A percentile compares a stretch with the other conserved stretches of the same genome.
These are phyloP conservation scores for Vulpes ferrilata DNA, from an alignment of 2,113 vertebrate species.

Conservation along the genomic window DNA sequence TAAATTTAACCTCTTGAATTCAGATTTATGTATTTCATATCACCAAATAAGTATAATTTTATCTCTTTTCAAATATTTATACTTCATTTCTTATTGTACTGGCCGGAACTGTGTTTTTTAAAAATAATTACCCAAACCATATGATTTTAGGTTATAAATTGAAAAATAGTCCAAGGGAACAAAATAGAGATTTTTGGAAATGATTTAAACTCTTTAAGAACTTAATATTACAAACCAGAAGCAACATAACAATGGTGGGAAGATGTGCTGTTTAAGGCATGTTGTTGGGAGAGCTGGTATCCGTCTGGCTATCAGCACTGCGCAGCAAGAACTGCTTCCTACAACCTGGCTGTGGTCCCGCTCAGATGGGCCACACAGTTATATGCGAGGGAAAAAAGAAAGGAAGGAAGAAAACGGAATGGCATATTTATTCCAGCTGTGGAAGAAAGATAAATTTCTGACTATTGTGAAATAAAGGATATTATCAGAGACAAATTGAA, in stretches of 20 bases:
- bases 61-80: slow-evolving; percentile 47
- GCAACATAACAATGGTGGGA: not conserved
- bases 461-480: slow-evolving; percentile 46
- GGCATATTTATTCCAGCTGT: slow-evolving; percentile 41
- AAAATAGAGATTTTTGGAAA: slow-evolving; percentile 36
- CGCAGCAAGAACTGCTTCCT: not conserved
- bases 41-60: not conserved
- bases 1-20: slow-evolving; percentile 44
- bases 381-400: not conserved
- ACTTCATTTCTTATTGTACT: slow-evolving; percentile 34
- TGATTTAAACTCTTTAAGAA: slow-evolving; percentile 20
- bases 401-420: slow-evolving; percentile 30
- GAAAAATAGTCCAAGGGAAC: slow-evolving; percentile 43
- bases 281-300: not conserved
- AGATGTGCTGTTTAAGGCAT: not conserved
- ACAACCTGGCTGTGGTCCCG: not conserved
- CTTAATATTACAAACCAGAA: not conserved
- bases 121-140: slow-evolving; percentile 2
- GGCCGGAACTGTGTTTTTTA: not conserved
- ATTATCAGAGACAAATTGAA: slow-evolving; percentile 27
- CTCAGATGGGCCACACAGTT: not conserved
- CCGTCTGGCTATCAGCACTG: not conserved
- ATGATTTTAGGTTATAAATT: slow-evolving; percentile 42
- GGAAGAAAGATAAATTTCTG: slow-evolving; percentile 52
- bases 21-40: slow-evolving; percentile 55